Conservation (phyloP, 2,797 vertebrate genomes). For the Pterois miles region DNA sequence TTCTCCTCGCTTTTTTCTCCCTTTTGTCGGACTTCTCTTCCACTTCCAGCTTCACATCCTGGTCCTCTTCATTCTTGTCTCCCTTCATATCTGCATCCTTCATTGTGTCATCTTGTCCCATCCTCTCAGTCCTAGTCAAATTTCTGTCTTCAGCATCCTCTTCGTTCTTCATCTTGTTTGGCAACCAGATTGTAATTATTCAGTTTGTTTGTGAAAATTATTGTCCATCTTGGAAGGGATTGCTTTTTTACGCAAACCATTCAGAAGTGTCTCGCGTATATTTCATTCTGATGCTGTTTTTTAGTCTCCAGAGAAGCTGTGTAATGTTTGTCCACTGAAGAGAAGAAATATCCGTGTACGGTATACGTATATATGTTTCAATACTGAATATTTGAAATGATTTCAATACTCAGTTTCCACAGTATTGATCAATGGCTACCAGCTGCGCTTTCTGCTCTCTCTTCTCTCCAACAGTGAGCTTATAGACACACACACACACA, state of each 20-base stretch:
- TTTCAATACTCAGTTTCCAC: too few relatives aligned
- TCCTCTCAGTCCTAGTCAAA: accelerated
- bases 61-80: not conserved
- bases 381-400: too few relatives aligned
- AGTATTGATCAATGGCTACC: too few relatives aligned
- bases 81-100: not conserved
- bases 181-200: not conserved
- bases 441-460: too few relatives aligned
- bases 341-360: not conserved
- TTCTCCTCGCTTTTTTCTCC: too few relatives aligned
- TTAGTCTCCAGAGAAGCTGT: not conserved
- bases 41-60: not conserved
- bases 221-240: not conserved
- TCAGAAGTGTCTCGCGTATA: not conserved
- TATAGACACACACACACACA: too few relatives aligned
- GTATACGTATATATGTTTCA: too few relatives aligned
- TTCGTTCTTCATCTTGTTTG: accelerated
- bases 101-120: too few relatives aligned
- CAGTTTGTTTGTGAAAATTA: not conserved
- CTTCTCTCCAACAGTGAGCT: too few relatives aligned
- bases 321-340: not conserved
- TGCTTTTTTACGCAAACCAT: not conserved
- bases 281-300: not conserved
- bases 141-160: not conserved
- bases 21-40: not conserved